These are phyloP conservation scores for Temnothorax longispinosus DNA, from an alignment of 1,140 invertebrate genomes.

Conservation along the genomic window DNA sequence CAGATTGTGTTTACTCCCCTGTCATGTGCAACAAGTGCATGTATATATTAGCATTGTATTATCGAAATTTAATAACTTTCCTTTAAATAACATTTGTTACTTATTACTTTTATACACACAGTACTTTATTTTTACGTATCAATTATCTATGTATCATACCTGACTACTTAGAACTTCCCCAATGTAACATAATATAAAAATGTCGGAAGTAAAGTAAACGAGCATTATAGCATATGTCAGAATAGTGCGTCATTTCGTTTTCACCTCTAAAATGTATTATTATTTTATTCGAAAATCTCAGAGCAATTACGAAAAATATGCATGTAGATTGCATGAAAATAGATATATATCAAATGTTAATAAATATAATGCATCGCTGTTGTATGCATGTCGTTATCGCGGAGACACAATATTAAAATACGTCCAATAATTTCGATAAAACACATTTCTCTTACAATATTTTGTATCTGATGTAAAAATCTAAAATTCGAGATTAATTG, in stretches of 20 bases:
- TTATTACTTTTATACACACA: neutral
- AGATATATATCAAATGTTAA: neutral
- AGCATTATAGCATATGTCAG: slow-evolving; percentile 57
- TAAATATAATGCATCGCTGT: neutral
- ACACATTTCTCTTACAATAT: slow-evolving; percentile 69
- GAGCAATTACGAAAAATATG: neutral
- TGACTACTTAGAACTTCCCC: slow-evolving; percentile 70
- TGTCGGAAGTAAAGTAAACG: slow-evolving; percentile 68
- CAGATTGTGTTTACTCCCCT: slow-evolving; percentile 56
- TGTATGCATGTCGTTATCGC: slow-evolving; percentile 63
- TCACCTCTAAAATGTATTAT: slow-evolving; percentile 61
- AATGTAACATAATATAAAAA: slow-evolving; percentile 76
- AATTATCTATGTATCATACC: slow-evolving; percentile 35
- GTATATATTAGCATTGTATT: neutral
- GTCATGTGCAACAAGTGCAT: neutral
- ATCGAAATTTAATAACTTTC: neutral
- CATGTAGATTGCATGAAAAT: slow-evolving; percentile 62
- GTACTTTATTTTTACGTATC: neutral
- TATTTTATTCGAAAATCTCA: neutral
- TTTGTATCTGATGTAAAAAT: slow-evolving; percentile 39
- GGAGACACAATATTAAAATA: no score
- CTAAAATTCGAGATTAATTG: slow-evolving; percentile 10
- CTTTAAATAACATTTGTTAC: neutral
- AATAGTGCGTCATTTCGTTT: slow-evolving; percentile 32
- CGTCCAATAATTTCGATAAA: slow-evolving; percentile 76